A percentile compares a stretch with the other conserved stretches of the same genome.
These are phyloP conservation scores for Drosophila parabipectinata DNA, from an alignment of 1,140 invertebrate species.

Conservation along the genomic window DNA sequence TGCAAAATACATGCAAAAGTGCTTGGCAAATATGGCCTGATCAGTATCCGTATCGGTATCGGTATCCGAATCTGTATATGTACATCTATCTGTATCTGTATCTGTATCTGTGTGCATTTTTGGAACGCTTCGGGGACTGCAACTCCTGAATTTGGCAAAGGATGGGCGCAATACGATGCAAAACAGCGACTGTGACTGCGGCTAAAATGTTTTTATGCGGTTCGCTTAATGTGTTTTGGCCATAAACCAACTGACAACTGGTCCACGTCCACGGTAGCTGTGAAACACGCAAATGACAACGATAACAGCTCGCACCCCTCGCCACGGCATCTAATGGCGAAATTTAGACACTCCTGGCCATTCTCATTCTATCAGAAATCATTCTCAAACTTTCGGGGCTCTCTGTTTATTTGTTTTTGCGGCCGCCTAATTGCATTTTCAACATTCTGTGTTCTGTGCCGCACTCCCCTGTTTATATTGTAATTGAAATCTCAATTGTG, in stretches of 20 bases:
- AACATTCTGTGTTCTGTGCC: constrained; percentile 25
- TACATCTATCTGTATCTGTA: constrained; percentile 13
- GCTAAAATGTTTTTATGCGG: constrained; percentile 81
- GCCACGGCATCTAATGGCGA: not conserved
- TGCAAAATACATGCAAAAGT: constrained; percentile 79
- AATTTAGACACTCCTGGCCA: not conserved
- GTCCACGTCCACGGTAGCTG: constrained; percentile 31
- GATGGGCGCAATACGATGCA: not conserved
- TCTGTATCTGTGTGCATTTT: constrained; percentile 47
- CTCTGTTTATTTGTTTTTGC: constrained; percentile 61
- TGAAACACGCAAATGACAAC: constrained; percentile 30
- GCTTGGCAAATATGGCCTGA: constrained; percentile 71
- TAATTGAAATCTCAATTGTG: constrained; percentile 39
- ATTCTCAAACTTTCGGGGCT: constrained; percentile 38
- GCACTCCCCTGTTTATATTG: constrained; percentile 39
- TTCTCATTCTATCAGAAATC: constrained; percentile 19
- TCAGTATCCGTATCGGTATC: constrained; percentile 41
- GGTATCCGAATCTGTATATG: constrained; percentile 19
- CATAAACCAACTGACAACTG: constrained; percentile 73
- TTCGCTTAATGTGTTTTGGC: constrained; percentile 82
- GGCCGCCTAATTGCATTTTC: constrained; percentile 72
- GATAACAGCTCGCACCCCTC: constrained; percentile 32
- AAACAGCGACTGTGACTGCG: constrained; percentile 40
- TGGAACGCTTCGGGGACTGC: constrained; percentile 43
- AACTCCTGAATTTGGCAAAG: constrained; percentile 13